Evolutionary conservation across 2,113 vertebrate species (phyloP).

Genomic region (Limnothrissa miodon): DNA sequence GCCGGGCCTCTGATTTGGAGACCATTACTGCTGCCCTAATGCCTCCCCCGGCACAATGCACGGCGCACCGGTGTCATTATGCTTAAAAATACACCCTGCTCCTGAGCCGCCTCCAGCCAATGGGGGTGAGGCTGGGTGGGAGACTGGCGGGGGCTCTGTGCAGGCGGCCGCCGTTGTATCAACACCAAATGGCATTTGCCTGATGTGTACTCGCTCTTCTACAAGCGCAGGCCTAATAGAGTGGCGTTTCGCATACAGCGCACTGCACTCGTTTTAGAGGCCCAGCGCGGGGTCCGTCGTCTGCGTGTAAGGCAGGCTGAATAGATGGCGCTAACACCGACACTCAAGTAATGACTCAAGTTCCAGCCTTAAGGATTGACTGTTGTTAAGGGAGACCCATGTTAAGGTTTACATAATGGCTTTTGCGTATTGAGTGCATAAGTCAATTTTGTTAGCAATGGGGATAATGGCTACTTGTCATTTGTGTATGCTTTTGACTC

Average conservation of each 20-base stretch:
- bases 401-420: background rate
- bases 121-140: no score
- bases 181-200: background rate
- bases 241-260: background rate
- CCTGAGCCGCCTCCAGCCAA: background rate
- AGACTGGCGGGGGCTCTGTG: no score
- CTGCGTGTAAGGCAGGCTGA: background rate
- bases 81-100: constrained; percentile 43
- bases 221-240: background rate
- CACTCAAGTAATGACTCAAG: background rate
- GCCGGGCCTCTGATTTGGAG: constrained; percentile 59
- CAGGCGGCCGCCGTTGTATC: background rate
- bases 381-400: background rate
- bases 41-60: constrained; percentile 66
- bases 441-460: background rate
- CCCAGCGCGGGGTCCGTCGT: no score
- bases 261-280: background rate
- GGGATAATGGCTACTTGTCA: no score
- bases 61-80: constrained; percentile 71
- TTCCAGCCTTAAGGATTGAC: background rate
- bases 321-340: background rate
- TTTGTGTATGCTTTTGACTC: background rate
- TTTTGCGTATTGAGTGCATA: background rate
- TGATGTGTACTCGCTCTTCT: background rate
- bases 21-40: constrained; percentile 69